Evolutionary conservation across 1,140 invertebrate species (phyloP), one percentile per base, ranked within the genome.

Genomic region (Ooceraea biroi): DNA sequence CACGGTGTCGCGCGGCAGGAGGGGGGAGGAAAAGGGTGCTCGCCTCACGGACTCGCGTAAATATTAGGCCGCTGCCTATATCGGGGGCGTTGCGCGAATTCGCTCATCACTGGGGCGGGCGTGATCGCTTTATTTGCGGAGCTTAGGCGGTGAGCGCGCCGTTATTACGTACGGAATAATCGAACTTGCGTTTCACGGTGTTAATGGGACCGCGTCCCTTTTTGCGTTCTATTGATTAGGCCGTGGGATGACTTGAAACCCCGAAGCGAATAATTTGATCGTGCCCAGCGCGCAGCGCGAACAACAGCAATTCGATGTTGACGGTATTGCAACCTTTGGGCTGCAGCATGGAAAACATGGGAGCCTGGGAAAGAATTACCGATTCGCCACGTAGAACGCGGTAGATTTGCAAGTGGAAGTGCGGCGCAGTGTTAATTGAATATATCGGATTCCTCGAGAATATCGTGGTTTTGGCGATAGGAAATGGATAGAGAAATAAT

Each of bases 361-460:
- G 76, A 76, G 48, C 68, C 85, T 66, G 85, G 86, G 85, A 88
- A 88, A 88, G 86, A 87, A 87, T 88, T 88, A 88, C 86, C 83
- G 85, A 80, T 76, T 87, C 85, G 68, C 73, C 46, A 86, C 61
- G 83, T 77, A 86, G 78, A 88, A 84, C 74, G 85, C 60, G 82
- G 74, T 68, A 72, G 57, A 72, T 63, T 83, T 83, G 86, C 86
- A 88, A 88, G 86, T 88, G 86, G 86, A 88, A 87, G 86, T 87
- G 86, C 85, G 85, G 86, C 86, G 86, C 85, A 88, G 86, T 86
- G 86, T 88, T 88, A 88, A 88, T 88, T 88, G 86, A 88, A 88
- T 88, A 88, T 88, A 88, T 88, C 86, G 86, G 86, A 88, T 88
- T 88, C 86, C 82, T 88, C 86, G 86, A 88, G 86, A 88, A 88